These are phyloP conservation scores for Pelosia muscerda DNA, from an alignment of 2,888 invertebrate genomes.

Conservation along the genomic window DNA sequence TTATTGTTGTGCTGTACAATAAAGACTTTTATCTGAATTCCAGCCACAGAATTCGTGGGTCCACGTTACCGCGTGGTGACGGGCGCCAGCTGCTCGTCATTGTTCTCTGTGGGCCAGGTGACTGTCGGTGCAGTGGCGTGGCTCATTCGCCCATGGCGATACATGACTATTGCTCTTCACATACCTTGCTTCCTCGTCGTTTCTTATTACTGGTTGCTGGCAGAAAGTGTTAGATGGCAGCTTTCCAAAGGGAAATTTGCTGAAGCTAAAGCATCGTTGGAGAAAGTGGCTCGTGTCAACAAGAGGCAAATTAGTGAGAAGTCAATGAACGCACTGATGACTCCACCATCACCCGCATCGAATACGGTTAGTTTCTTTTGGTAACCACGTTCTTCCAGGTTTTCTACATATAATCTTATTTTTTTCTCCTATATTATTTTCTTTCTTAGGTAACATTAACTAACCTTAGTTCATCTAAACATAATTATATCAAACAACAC, in stretches of 20 bases:
- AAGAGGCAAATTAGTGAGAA: slow-evolving; percentile 85
- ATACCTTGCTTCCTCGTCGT: slow-evolving; percentile 89
- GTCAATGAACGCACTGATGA: slow-evolving; percentile 75
- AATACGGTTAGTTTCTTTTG: slow-evolving; percentile 23
- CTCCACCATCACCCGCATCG: slow-evolving; percentile 65
- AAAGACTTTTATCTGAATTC: slow-evolving; percentile 22
- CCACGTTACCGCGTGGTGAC: slow-evolving; percentile 90
- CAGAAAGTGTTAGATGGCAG: slow-evolving; percentile 92
- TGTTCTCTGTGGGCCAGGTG: slow-evolving; percentile 91
- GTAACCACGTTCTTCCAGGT: no score
- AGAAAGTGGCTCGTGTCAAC: slow-evolving; percentile 88
- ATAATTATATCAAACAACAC: no score
- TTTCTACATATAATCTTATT: no score
- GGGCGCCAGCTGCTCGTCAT: slow-evolving; percentile 89
- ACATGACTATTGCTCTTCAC: slow-evolving; percentile 88
- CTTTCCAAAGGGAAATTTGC: slow-evolving; percentile 88
- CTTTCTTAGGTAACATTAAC: no score
- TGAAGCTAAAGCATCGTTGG: slow-evolving; percentile 87
- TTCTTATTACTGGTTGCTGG: slow-evolving; percentile 88
- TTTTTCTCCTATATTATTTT: no score
- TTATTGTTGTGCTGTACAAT: no score
- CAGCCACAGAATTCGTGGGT: slow-evolving; percentile 92
- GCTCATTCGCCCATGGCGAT: slow-evolving; percentile 89
- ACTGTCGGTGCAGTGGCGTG: slow-evolving; percentile 89
- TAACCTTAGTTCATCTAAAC: no score